These are phyloP conservation scores for Aepyceros melampus DNA, from an alignment of 2,113 vertebrate genomes.

Conservation along the genomic window DNA sequence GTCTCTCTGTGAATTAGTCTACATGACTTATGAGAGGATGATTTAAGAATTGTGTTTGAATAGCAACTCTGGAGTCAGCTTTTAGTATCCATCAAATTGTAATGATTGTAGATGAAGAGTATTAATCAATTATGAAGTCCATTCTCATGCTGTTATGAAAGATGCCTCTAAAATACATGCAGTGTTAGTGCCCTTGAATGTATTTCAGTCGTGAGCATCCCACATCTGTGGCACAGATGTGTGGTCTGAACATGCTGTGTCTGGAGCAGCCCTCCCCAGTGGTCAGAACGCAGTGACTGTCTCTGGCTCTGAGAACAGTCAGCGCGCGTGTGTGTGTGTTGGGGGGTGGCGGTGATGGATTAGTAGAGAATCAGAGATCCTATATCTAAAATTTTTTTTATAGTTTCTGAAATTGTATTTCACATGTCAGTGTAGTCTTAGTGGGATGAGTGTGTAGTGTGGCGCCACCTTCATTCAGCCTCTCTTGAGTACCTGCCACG, in stretches of 20 bases:
- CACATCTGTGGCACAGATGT: rapidly evolving
- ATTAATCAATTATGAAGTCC: background rate
- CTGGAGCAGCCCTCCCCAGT: background rate
- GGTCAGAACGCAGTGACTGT: no score
- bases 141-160: background rate
- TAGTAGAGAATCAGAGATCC: background rate
- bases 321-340: rapidly evolving
- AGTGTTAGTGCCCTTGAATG: background rate
- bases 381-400: rapidly evolving
- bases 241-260: background rate
- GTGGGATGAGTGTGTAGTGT: background rate
- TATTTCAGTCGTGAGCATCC: rapidly evolving
- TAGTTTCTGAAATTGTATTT: background rate
- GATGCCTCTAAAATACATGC: background rate
- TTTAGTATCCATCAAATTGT: background rate
- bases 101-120: background rate
- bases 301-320: background rate
- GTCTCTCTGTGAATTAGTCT: conserved; percentile 42
- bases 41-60: conserved; percentile 14
- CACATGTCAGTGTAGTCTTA: background rate
- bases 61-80: conserved; percentile 16
- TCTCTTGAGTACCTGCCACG: rapidly evolving
- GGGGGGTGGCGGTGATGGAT: background rate
- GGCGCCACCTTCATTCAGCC: background rate
- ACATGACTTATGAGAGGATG: background rate